Evolutionary conservation across 2,113 vertebrate species (phyloP), one percentile per base, ranked within the genome.

Genomic region (Sakesphorus luctuosus): DNA sequence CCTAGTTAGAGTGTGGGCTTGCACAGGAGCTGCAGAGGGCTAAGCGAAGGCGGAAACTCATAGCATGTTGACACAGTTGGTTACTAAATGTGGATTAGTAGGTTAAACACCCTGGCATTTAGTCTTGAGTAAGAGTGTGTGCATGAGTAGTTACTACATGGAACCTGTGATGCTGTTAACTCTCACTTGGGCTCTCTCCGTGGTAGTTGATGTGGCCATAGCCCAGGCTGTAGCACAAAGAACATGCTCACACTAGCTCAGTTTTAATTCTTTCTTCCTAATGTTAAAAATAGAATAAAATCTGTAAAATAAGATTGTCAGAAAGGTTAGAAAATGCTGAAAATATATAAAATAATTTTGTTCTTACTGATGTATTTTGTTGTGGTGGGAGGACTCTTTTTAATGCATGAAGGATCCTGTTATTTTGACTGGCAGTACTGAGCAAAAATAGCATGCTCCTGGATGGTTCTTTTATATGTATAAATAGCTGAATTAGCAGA

Each of bases 41-140:
- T 46, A 0, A 67, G 59, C 0, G 26, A 36, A 75, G 81, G 87
- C 0, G 3, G 89, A 38, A 78, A 36, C 17, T 47, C 38, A 3
- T 20, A 84, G 52, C 4, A 0, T 67, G 84, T 91, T 92, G 87
- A 71, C 74, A 52, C 58, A 82, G 44, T 33, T 26, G 24, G 35
- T 81, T 91, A 72, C 44, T 87, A 82, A 82, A 93, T 84, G 73
- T 78, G 66, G 87, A 84, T 91, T 96, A 87, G 58, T 95, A 87
- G 90, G 85, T 91, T 91, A 85, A 91, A 72, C 74, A 82, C 33
- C 62, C 52, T 75, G 90, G 56, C 47, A 12, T 72, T 82, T 38
- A 43, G 49, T 85, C 69, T 84, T 82, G 87, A 79, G 77, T 82
- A 91, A 91, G 67, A 83, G 29, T 3, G 0, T 84, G 28, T 1